phyloP scores from a whole-genome alignment of 2,797 vertebrate species.

The Balearica regulorum region DNA sequence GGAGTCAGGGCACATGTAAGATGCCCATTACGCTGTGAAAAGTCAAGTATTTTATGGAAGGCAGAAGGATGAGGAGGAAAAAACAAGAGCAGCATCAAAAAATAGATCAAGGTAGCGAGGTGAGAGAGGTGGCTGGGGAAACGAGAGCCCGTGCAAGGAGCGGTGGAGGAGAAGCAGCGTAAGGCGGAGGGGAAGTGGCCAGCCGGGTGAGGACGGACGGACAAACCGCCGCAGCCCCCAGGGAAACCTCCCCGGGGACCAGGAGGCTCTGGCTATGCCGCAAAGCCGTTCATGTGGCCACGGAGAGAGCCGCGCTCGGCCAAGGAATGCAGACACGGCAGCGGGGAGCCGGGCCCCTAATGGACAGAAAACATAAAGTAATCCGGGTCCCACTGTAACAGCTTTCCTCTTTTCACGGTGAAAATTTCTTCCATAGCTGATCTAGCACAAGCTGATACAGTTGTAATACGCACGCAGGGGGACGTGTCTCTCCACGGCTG shows the following conservation, averaged over 20 bases:
- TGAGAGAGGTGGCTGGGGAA: neutral
- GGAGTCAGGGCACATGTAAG: neutral
- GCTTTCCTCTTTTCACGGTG: neutral
- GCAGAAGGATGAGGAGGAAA: neutral
- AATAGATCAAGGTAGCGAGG: neutral
- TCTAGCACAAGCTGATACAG: neutral
- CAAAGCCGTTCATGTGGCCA: neutral
- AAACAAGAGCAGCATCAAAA: neutral
- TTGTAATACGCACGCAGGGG: accelerated
- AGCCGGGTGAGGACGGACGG: neutral
- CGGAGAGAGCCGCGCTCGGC: neutral
- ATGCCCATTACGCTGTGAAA: neutral
- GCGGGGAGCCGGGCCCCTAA: neutral
- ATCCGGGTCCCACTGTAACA: neutral
- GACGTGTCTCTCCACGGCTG: neutral
- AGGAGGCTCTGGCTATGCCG: accelerated
- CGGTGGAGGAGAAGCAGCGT: neutral
- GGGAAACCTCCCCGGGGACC: accelerated
- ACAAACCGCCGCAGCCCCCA: neutral
- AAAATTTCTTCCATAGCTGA: neutral
- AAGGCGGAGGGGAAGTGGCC: neutral
- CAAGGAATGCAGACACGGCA: neutral
- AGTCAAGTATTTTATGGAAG: neutral
- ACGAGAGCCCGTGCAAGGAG: neutral
- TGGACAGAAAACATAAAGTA: neutral